Percentiles rank a stretch among this genome's conserved stretches.
phyloP scores from a whole-genome alignment of 2,888 invertebrate genomes.

The Marronus borbonicus region DNA sequence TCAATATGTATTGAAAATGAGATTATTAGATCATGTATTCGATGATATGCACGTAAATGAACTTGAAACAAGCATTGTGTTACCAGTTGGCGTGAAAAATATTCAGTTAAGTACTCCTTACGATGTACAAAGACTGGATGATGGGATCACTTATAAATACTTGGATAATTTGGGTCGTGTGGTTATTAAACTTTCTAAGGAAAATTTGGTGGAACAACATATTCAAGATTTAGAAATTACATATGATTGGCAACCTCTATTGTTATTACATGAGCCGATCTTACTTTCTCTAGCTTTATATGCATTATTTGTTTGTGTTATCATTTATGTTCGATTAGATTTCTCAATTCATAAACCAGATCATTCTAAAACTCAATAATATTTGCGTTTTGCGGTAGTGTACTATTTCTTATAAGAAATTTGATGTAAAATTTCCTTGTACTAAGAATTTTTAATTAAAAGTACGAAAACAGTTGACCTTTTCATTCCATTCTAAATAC shows the following conservation, averaged over 20 bases:
- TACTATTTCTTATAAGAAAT: slow-evolving; percentile 42
- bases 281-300: slow-evolving; percentile 91
- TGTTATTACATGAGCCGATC: slow-evolving; percentile 95
- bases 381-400: slow-evolving; percentile 51
- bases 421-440: slow-evolving; percentile 25
- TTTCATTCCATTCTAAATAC: no score
- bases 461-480: not conserved
- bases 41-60: slow-evolving; percentile 98
- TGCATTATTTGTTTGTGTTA: slow-evolving; percentile 90
- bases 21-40: slow-evolving; percentile 96
- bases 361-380: slow-evolving; percentile 76
- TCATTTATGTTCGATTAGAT: slow-evolving; percentile 95
- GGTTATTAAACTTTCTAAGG: slow-evolving; percentile 86
- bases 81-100: slow-evolving; percentile 94
- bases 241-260: slow-evolving; percentile 88
- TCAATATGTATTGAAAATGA: slow-evolving; percentile 88
- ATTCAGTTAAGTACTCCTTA: slow-evolving; percentile 89
- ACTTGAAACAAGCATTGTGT: slow-evolving; percentile 87
- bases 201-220: slow-evolving; percentile 95
- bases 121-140: slow-evolving; percentile 80
- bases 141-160: slow-evolving; percentile 91
- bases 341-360: slow-evolving; percentile 82
- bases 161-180: slow-evolving; percentile 95
- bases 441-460: slow-evolving; percentile 38
- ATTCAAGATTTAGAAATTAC: slow-evolving; percentile 94